These are phyloP conservation scores for Drosophila rufa DNA, from an alignment of 1,140 invertebrate species.

Conservation along the genomic window DNA sequence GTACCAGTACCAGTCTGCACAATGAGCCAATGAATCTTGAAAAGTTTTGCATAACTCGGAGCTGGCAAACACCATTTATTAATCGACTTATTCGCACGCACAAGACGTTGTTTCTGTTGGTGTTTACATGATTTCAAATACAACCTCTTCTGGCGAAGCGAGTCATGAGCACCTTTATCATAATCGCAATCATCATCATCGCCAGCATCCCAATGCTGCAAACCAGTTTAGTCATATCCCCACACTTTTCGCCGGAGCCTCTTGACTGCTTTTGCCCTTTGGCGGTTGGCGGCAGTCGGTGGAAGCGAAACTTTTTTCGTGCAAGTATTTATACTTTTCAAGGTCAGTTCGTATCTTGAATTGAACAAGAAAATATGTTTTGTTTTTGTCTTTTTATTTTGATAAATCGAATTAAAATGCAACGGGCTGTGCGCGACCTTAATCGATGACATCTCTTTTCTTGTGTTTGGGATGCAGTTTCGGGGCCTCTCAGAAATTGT, in stretches of 20 bases:
- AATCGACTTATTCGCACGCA: slow-evolving; percentile 79
- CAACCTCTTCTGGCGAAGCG: slow-evolving; percentile 23
- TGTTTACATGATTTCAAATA: slow-evolving; percentile 65
- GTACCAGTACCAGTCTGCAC: slow-evolving; percentile 16
- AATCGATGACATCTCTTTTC: slow-evolving; percentile 63
- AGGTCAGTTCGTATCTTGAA: slow-evolving; percentile 62
- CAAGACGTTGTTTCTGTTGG: slow-evolving; percentile 27
- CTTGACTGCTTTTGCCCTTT: slow-evolving; percentile 54
- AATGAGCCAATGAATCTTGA: slow-evolving; percentile 70
- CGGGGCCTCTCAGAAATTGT: slow-evolving; percentile 31
- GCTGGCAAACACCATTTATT: slow-evolving; percentile 48
- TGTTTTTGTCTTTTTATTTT: slow-evolving; percentile 18
- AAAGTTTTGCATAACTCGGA: slow-evolving; percentile 62
- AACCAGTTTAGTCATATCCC: slow-evolving; percentile 53
- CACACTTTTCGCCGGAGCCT: slow-evolving; percentile 38
- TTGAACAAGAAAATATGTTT: slow-evolving; percentile 45
- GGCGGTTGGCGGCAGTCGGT: slow-evolving; percentile 17
- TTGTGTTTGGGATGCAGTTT: slow-evolving; percentile 44
- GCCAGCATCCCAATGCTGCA: background rate
- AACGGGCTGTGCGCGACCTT: slow-evolving; percentile 72
- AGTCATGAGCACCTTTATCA: slow-evolving; percentile 31
- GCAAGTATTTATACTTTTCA: slow-evolving; percentile 57
- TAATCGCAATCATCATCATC: slow-evolving; percentile 21
- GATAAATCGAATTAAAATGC: slow-evolving; percentile 52
- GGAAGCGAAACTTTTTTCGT: slow-evolving; percentile 46